phyloP scores from a whole-genome alignment of 2,113 vertebrate species.

The Aldabrachelys gigantea region DNA sequence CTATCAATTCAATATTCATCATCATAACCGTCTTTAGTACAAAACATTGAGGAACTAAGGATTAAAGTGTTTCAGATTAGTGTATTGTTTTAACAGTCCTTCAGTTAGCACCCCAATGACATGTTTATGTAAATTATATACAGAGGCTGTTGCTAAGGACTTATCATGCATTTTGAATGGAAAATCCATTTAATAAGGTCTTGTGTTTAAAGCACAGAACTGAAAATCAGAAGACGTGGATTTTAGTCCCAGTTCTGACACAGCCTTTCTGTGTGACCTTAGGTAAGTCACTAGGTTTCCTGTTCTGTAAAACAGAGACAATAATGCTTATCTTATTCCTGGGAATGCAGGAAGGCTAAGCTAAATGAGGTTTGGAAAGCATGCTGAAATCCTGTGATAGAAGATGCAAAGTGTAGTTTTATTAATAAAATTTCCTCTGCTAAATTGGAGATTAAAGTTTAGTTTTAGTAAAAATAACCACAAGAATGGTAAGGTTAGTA shows the following conservation, averaged over 20 bases:
- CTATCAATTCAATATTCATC: not conserved
- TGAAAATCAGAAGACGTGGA: not conserved
- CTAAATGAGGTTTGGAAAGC: not conserved
- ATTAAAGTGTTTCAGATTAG: not conserved
- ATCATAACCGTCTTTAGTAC: not conserved
- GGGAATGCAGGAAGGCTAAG: not conserved
- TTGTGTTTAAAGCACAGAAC: not conserved
- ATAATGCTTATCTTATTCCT: not conserved
- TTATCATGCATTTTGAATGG: not conserved
- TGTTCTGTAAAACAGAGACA: not conserved
- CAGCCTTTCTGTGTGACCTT: not conserved
- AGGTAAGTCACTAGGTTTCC: not conserved
- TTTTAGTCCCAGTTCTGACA: not conserved
- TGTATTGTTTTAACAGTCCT: not conserved
- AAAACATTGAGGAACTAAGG: not conserved
- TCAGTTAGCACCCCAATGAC: not conserved
- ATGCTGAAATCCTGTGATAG: not conserved
- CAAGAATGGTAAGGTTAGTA: not conserved
- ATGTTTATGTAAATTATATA: not conserved
- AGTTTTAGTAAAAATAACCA: constrained; percentile 48
- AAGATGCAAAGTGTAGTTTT: not conserved
- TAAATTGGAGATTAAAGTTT: constrained; percentile 59
- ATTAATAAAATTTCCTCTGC: constrained; percentile 35
- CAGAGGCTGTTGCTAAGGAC: not conserved
- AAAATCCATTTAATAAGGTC: not conserved